Evolutionary conservation across 2,113 vertebrate species (phyloP), one percentile per base, ranked within the genome.

Genomic region (Ailuropoda melanoleuca): DNA sequence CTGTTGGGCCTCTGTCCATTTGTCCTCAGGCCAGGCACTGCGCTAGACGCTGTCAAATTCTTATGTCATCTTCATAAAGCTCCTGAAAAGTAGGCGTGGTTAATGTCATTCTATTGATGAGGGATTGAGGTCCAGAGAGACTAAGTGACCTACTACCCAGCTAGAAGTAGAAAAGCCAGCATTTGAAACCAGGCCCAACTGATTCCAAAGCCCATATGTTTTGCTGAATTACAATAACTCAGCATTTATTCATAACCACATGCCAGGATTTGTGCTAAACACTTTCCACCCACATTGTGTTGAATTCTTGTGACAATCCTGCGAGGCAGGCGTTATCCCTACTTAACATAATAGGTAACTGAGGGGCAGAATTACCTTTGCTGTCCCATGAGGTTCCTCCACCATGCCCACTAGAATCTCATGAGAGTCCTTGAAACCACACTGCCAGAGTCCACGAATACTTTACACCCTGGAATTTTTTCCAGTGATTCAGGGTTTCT

Each of bases 201-300:
- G 87, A 95, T 50, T 97, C 43, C 21, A 48, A 74, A 70, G 46
- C 50, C 66, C 58, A 21, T 80, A 56, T 58, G 62, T 93, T 68
- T 85, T 90, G 37, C 72, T 85, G 66, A 95, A 85, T 93, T 95
- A 55, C 39, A 90, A 7, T 84, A 86, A 34, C 58, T 97, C 9
- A 37, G 11, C 56, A 56, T 81, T 95, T 95, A 55, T 95, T 95
- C 37, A 37, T 94, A 88, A 60, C 39, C n/a, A 64, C 26, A 8
- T 23, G 43, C 26, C 53, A 72, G 53, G 31, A 60, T 90, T 77
- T 91, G 24, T 88, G 70, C 53, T 90, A 11, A 93, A 93, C 58
- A 64, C 58, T 91, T 80, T 78, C 26, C 5, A 53, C 60, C 46
- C n/a, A 70, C 9, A 39, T 87, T 8, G 5, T 80, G 18, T 8